These are phyloP conservation scores for Luffia ferchaultella DNA, from an alignment of 2,888 invertebrate genomes.

Conservation along the genomic window DNA sequence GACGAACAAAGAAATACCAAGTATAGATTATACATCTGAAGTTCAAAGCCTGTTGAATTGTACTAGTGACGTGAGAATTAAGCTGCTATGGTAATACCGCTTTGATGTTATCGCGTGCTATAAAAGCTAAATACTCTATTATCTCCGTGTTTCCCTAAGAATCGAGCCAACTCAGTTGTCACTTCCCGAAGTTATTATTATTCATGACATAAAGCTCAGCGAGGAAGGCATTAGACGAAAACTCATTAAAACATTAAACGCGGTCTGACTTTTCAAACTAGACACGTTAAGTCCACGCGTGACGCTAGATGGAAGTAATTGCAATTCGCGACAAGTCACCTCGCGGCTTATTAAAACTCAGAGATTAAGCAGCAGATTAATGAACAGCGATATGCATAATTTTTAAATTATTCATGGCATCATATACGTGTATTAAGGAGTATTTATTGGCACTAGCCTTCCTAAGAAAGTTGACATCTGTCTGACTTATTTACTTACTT, in stretches of 20 bases:
- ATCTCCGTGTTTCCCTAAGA: neutral
- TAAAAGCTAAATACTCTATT: too few relatives aligned
- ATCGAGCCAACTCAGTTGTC: constrained; percentile 8
- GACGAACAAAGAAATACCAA: too few relatives aligned
- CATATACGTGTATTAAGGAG: too few relatives aligned
- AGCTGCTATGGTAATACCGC: too few relatives aligned
- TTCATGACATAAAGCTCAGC: constrained; percentile 61
- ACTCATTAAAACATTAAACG: constrained; percentile 62
- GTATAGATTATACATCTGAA: too few relatives aligned
- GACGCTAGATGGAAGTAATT: constrained; percentile 22
- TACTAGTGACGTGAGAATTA: too few relatives aligned
- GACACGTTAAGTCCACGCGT: constrained; percentile 64
- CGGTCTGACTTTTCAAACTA: constrained; percentile 62
- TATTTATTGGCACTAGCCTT: too few relatives aligned
- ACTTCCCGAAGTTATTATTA: constrained; percentile 14
- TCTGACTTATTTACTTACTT: too few relatives aligned
- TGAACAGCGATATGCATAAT: neutral
- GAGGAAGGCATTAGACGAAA: constrained; percentile 60
- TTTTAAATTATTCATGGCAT: neutral
- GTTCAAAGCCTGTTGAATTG: too few relatives aligned
- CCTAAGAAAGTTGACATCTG: too few relatives aligned
- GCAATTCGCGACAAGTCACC: constrained; percentile 42
- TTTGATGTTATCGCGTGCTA: too few relatives aligned
- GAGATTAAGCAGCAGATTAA: constrained; percentile 7
- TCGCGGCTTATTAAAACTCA: constrained; percentile 50